These are phyloP conservation scores for Agrotis segetum DNA, from an alignment of 2,888 invertebrate genomes.

Conservation along the genomic window DNA sequence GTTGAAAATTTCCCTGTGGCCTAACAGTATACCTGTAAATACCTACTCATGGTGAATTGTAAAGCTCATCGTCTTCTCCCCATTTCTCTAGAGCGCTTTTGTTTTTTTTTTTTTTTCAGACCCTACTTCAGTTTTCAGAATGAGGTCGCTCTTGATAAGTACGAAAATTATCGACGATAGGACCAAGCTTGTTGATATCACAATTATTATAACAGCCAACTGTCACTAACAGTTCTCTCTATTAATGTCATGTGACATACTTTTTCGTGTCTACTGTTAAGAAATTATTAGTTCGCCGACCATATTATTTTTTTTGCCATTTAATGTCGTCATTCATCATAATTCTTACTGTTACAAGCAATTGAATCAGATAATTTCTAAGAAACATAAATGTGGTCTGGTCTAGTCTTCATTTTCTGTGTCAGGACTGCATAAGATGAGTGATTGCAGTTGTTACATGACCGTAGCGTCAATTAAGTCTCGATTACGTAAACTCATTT, in stretches of 20 bases:
- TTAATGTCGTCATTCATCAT: constrained; percentile 50
- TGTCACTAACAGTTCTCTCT: constrained; percentile 54
- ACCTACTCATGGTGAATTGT: constrained; percentile 12
- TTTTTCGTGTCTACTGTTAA: constrained; percentile 51
- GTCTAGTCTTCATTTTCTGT: constrained; percentile 26
- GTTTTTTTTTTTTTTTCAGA: constrained; percentile 31
- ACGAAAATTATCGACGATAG: constrained; percentile 49
- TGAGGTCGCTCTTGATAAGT: constrained; percentile 55
- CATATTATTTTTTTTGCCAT: constrained; percentile 48
- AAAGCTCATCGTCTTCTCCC: constrained; percentile 21
- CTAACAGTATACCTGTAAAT: neutral
- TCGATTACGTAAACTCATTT: constrained; percentile 56
- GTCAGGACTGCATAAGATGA: constrained; percentile 50
- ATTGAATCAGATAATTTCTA: constrained; percentile 53
- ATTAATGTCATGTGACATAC: constrained; percentile 62
- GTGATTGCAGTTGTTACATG: constrained; percentile 58
- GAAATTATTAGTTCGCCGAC: constrained; percentile 42
- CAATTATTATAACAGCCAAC: constrained; percentile 52
- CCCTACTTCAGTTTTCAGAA: constrained; percentile 35
- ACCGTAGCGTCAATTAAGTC: constrained; percentile 50
- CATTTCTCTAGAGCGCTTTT: constrained; percentile 37
- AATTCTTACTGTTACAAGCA: constrained; percentile 45
- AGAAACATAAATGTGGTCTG: constrained; percentile 29
- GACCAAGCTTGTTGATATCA: constrained; percentile 39
- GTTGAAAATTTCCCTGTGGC: neutral